A percentile compares a stretch with the other conserved stretches of the same genome.
Conservation (phyloP, 64 coral and sea anemone genomes). For the Montipora efflorescens region DNA sequence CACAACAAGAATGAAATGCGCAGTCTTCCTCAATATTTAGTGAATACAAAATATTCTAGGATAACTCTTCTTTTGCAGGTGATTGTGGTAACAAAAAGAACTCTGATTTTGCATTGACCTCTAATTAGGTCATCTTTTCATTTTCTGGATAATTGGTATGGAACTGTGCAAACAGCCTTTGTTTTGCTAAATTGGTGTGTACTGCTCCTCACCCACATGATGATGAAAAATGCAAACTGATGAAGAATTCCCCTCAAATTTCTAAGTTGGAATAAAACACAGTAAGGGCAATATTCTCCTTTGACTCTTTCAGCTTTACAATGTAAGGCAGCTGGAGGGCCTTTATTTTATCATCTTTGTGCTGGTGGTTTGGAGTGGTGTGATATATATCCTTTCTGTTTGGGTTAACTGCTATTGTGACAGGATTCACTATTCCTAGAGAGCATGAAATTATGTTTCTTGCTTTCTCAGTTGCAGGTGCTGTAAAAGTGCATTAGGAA, state of each 20-base stretch:
- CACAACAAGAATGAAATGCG: not conserved
- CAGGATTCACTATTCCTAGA: not conserved
- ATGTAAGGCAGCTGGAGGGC: conserved; percentile 2
- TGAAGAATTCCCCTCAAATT: conserved; percentile 1
- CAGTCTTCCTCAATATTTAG: not conserved
- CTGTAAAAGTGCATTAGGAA: conserved; percentile 6
- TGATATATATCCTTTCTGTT: conserved; percentile 1
- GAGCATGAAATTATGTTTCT: conserved; percentile 15
- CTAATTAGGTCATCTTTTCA: conserved; percentile 17
- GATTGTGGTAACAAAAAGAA: conserved; percentile 27
- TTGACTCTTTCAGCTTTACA: not conserved
- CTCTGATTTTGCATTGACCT: conserved; percentile 17
- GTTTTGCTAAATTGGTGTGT: conserved; percentile 29
- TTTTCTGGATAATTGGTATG: conserved; percentile 53
- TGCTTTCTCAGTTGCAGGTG: conserved; percentile 41
- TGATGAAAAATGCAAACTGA: conserved; percentile 34
- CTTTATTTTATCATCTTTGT: conserved; percentile 32
- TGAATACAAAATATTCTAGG: not conserved
- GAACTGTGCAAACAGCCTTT: conserved; percentile 66
- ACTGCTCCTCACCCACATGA: conserved; percentile 32
- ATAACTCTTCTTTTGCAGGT: not conserved
- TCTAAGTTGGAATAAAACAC: conserved; percentile 24
- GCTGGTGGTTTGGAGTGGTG: not conserved
- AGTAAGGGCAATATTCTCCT: conserved; percentile 29
- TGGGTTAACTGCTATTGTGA: conserved; percentile 23